A percentile compares a stretch with the other conserved stretches of the same genome.
Conservation (phyloP, 2,888 invertebrate species). For the Chromoteleia sp. region DNA sequence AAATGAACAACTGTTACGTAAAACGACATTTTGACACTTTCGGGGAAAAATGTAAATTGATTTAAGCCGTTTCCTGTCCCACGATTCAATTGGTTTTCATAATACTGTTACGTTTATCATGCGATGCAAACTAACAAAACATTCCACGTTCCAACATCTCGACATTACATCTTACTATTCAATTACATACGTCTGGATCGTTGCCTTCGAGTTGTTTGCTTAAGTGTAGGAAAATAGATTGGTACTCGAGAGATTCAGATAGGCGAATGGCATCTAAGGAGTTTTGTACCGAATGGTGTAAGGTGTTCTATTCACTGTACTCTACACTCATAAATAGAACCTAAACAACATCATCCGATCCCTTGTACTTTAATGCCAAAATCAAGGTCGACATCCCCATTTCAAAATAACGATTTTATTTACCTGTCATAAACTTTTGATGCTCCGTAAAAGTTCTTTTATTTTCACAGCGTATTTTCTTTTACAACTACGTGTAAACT, state of each 20-base stretch:
- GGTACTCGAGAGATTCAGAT: slow-evolving; percentile 63
- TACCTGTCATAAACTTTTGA: slow-evolving; percentile 61
- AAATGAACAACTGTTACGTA: too few species aligned
- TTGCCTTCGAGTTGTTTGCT: slow-evolving; percentile 58
- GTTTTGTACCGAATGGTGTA: slow-evolving; percentile 54
- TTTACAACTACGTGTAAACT: slow-evolving; percentile 48
- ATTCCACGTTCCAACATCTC: slow-evolving; percentile 19
- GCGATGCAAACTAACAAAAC: slow-evolving; percentile 5
- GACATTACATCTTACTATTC: slow-evolving; percentile 53
- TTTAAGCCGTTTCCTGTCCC: not conserved
- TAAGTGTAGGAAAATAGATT: slow-evolving; percentile 66
- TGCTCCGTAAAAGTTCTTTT: slow-evolving; percentile 50
- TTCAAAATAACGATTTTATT: slow-evolving; percentile 53
- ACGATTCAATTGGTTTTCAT: not conserved
- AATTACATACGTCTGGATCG: slow-evolving; percentile 57
- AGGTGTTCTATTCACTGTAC: slow-evolving; percentile 55
- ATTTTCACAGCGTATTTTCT: slow-evolving; percentile 16
- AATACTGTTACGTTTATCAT: slow-evolving; percentile 1
- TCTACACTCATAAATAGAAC: slow-evolving; percentile 51
- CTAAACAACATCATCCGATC: slow-evolving; percentile 54
- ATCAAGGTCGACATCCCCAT: slow-evolving; percentile 60
- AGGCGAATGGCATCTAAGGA: slow-evolving; percentile 59
- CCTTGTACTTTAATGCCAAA: slow-evolving; percentile 45
- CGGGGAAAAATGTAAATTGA: too few species aligned
- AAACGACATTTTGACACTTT: too few species aligned